phyloP scores from a whole-genome alignment of 2,113 vertebrate genomes.

The Myrmecophaga tridactyla region DNA sequence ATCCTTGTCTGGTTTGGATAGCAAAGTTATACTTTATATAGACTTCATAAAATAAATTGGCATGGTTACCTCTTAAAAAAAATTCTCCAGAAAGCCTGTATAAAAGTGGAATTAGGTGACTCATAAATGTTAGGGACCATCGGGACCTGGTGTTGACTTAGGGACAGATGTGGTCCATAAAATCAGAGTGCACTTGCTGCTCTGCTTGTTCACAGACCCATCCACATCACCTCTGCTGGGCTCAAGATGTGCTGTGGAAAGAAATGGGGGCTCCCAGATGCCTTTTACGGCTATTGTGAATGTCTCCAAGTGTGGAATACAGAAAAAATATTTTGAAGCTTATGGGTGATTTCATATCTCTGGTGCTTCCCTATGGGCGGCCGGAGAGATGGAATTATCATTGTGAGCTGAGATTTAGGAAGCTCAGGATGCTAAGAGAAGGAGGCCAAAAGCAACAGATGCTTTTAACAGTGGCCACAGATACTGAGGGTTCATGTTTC shows the following conservation, averaged over 20 bases:
- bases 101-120: background rate
- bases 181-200: background rate
- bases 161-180: background rate
- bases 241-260: background rate
- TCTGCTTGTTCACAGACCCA: background rate
- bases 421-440: background rate
- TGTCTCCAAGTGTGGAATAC: background rate
- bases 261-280: background rate
- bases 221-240: background rate
- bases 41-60: constrained; percentile 5
- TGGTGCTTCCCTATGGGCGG: background rate
- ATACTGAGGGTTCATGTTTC: background rate
- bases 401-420: background rate
- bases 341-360: background rate
- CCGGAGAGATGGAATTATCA: background rate
- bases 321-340: background rate
- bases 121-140: background rate
- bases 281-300: background rate
- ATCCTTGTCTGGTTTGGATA: background rate
- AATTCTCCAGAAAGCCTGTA: background rate
- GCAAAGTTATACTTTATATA: background rate
- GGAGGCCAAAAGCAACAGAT: background rate
- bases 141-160: background rate
- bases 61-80: background rate
- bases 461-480: background rate